Base-by-base conservation (phyloP, 1,140 invertebrate species). In the Psilanteris sp. region DNA sequence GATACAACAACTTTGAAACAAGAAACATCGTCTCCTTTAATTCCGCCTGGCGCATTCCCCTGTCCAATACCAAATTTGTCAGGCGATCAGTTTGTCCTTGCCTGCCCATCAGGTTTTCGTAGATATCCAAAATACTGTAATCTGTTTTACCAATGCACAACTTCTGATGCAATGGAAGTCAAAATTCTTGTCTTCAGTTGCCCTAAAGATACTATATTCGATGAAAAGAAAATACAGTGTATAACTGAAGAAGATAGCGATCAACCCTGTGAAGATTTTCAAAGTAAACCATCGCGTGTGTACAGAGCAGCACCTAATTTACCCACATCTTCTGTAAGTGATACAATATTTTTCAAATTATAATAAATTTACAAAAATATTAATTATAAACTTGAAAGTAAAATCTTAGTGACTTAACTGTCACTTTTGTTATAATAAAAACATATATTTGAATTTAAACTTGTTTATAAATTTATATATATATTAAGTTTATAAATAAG, bases 81-180 rank as follows among this genome's bases (percentile, higher is more conserved):
- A 0, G 91, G 91, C 3, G 91, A 93, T 54, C 94, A 96, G 86
- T 88, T 92, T 52, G 83, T 91, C 3, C 90, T 93, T 34, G 91
- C 94, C 2, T 96, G 94, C 81, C 94, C 94, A 8, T 94, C 93
- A 22, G 94, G 94, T 22, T 96, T 96, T 86, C 90, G 90, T 78
- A 90, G 94, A 67, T 94, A 96, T 90, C 94, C 94, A 0, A 93
- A 94, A 82, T 92, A 94, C 78, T 96, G 95, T 79, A 93, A 95
- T 81, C 83, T 94, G 29, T 95, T 96, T 85, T 96, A 96, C 78
- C 94, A 96, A 83, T 96, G 95, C 81, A 93, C 91, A 8, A 90
- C 89, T 55, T 83, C 89, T 0, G 87, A 91, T 11, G 91, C 85
- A 22, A 91, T 92, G 79, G 92, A 95, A 67, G 85, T 94, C 3